Conservation (phyloP, 1,140 invertebrate species). For the Luehdorfia chinensis region DNA sequence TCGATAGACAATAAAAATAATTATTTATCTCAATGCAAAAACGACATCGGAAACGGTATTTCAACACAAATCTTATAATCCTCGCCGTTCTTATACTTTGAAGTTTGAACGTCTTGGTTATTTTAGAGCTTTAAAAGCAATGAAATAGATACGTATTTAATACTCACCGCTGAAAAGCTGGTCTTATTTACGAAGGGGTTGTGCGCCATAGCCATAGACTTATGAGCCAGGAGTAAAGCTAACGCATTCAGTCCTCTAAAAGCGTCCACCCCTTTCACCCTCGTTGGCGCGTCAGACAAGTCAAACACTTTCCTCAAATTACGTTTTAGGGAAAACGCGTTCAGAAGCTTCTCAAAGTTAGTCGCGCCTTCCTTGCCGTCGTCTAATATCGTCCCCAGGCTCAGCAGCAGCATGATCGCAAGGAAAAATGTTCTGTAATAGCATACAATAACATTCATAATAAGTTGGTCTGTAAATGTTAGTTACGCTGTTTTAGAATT, state of each 20-base stretch:
- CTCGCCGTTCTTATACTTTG: too few species aligned
- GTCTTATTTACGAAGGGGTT: constrained; percentile 84
- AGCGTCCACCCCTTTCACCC: constrained; percentile 82
- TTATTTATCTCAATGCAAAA: too few species aligned
- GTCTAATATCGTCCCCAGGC: constrained; percentile 62
- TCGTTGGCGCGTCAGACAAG: constrained; percentile 69
- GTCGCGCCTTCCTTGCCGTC: constrained; percentile 55
- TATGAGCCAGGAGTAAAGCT: constrained; percentile 82
- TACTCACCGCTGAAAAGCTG: constrained; percentile 80
- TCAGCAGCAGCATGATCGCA: constrained; percentile 49
- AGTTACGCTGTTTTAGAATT: background rate
- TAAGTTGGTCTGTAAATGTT: too few species aligned
- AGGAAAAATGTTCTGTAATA: constrained; percentile 68
- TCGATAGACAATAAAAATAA: too few species aligned
- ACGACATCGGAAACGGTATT: too few species aligned
- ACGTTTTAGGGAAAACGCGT: constrained; percentile 83
- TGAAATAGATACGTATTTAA: constrained; percentile 3
- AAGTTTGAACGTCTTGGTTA: too few species aligned
- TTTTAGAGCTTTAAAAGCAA: too few species aligned
- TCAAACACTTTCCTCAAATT: constrained; percentile 80
- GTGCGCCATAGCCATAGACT: constrained; percentile 86
- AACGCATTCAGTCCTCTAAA: constrained; percentile 83
- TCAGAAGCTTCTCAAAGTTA: constrained; percentile 71
- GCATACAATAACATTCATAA: too few species aligned
- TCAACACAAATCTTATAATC: too few species aligned